Percentiles rank a stretch among this genome's conserved stretches.
phyloP scores from a whole-genome alignment of 2,113 vertebrate genomes.

The Canis aureus region DNA sequence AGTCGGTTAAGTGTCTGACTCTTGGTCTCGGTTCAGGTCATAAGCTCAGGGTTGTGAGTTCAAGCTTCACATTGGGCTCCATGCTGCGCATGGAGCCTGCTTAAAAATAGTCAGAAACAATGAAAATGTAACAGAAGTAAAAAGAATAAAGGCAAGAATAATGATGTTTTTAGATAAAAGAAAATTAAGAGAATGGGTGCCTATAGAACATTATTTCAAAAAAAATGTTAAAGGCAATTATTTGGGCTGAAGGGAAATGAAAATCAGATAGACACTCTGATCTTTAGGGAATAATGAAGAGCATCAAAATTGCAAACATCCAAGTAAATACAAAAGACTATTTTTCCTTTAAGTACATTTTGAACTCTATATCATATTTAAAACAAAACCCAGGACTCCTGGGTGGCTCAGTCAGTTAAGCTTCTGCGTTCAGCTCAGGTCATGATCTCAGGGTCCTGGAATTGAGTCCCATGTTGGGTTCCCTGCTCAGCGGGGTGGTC shows the following conservation, averaged over 20 bases:
- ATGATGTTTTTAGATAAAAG: background rate
- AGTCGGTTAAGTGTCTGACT: background rate
- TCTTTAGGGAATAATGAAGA: background rate
- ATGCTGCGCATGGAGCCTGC: background rate
- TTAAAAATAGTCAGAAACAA: background rate
- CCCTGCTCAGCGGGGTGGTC: background rate
- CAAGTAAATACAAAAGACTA: background rate
- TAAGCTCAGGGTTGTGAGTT: background rate
- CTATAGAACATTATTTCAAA: background rate
- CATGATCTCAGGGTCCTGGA: background rate
- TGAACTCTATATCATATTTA: background rate
- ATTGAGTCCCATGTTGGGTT: background rate
- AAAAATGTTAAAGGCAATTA: background rate
- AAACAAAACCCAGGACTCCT: background rate
- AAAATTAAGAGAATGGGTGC: background rate
- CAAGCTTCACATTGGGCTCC: background rate
- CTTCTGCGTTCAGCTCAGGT: background rate
- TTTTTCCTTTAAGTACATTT: background rate
- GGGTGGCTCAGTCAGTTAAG: background rate
- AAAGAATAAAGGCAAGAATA: background rate
- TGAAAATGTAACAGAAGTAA: background rate
- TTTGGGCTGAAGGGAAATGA: background rate
- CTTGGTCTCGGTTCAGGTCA: background rate
- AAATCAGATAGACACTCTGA: background rate
- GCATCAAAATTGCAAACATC: background rate